These are phyloP conservation scores for Syrmaticus mikado DNA, from an alignment of 2,113 vertebrate species.

Conservation along the genomic window DNA sequence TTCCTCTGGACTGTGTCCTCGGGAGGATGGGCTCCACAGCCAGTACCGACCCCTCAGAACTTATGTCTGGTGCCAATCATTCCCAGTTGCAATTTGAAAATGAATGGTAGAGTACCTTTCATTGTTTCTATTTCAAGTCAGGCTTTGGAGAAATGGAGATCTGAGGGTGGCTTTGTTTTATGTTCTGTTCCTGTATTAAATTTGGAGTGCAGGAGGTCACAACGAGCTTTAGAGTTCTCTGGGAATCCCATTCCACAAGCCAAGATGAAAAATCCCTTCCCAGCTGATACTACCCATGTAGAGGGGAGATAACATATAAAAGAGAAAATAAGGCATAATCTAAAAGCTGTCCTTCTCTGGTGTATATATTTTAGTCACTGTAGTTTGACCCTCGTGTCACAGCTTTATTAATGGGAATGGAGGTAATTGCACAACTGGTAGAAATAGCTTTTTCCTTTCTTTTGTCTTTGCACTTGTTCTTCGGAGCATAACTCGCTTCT, in stretches of 20 bases:
- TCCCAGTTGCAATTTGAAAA: background rate
- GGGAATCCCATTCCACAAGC: background rate
- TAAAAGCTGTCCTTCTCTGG: background rate
- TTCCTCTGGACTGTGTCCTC: background rate
- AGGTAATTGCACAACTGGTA: conserved; percentile 16
- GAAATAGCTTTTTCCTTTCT: conserved; percentile 34
- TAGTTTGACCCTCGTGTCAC: background rate
- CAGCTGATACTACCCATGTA: background rate
- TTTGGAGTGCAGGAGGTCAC: background rate
- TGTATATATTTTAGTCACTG: accelerated
- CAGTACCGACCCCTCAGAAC: background rate
- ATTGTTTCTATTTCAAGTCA: background rate
- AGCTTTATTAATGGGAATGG: background rate
- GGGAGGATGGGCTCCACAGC: background rate
- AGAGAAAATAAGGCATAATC: background rate
- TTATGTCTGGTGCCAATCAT: background rate
- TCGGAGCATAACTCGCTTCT: conserved; percentile 21
- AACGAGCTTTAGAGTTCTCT: background rate
- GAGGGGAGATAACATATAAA: background rate
- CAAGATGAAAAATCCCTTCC: background rate
- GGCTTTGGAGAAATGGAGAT: background rate
- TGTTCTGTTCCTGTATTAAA: background rate
- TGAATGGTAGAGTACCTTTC: accelerated
- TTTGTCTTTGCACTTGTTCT: conserved; percentile 44
- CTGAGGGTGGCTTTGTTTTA: background rate